Evolutionary conservation across 2,113 vertebrate species (phyloP).

Genomic region (Cochlearius cochlearius): DNA sequence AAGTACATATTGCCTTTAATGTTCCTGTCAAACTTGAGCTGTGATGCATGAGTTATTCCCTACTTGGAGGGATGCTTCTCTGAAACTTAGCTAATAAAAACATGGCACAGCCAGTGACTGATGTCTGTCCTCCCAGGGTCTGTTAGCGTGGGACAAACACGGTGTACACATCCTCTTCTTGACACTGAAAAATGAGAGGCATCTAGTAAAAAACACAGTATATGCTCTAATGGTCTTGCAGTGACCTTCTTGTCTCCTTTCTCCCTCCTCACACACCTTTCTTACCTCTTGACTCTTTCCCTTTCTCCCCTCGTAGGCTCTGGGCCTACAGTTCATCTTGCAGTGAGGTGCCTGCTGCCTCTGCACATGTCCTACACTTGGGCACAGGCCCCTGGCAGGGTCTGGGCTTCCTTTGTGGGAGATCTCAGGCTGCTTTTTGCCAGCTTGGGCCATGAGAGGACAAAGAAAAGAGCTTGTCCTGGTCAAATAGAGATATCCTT

Average conservation of each 20-base stretch:
- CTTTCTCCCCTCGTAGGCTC: not conserved
- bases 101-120: not conserved
- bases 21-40: slow-evolving; percentile 27
- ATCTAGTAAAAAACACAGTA: not conserved
- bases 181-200: slow-evolving; percentile 8
- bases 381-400: not conserved
- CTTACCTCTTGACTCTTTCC: not conserved
- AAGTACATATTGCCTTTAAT: slow-evolving; percentile 18
- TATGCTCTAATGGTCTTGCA: not conserved
- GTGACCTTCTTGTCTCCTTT: not conserved
- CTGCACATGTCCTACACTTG: not conserved
- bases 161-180: not conserved
- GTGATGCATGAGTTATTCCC: slow-evolving; percentile 25
- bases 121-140: not conserved
- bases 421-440: not conserved
- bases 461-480: not conserved
- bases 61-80: not conserved
- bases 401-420: not conserved
- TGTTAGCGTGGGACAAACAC: not conserved
- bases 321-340: not conserved
- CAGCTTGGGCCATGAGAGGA: not conserved
- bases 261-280: not conserved
- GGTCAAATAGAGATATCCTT: not conserved
- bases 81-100: slow-evolving; percentile 36
- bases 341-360: not conserved